These are phyloP conservation scores for Euschistus heros DNA, from an alignment of 1,140 invertebrate genomes.

Conservation along the genomic window DNA sequence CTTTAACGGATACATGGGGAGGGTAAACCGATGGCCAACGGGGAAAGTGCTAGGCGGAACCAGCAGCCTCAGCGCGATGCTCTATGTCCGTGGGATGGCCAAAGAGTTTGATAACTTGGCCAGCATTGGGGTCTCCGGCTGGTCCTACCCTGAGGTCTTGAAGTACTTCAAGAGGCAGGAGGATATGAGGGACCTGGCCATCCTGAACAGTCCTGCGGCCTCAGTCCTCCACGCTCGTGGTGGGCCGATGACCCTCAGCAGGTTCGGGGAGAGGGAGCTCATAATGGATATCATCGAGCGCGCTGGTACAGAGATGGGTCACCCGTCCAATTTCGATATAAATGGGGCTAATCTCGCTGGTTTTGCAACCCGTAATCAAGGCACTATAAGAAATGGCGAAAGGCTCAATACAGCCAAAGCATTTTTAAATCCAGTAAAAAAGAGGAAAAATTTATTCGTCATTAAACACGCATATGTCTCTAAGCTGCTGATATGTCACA, in stretches of 20 bases:
- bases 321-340: conserved; percentile 15
- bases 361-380: conserved; percentile 35
- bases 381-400: conserved; percentile 31
- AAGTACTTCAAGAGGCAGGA: conserved; percentile 49
- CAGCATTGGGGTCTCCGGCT: conserved; percentile 46
- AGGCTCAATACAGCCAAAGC: conserved; percentile 37
- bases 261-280: conserved; percentile 32
- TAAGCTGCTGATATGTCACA: conserved; percentile 34
- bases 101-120: conserved; percentile 58
- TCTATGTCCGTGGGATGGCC: conserved; percentile 52
- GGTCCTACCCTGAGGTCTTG: conserved; percentile 50
- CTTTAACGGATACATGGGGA: conserved; percentile 49
- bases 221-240: conserved; percentile 34
- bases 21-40: conserved; percentile 43
- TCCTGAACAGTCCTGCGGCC: conserved; percentile 38
- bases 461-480: conserved; percentile 48
- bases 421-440: conserved; percentile 53
- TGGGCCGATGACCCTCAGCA: conserved; percentile 48
- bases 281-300: conserved; percentile 37
- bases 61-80: conserved; percentile 60
- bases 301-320: conserved; percentile 34
- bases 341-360: not conserved
- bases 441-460: conserved; percentile 53
- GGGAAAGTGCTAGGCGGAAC: conserved; percentile 73
- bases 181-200: conserved; percentile 35